Evolutionary conservation across 2,888 invertebrate genomes (phyloP), one percentile per base, ranked within the genome.

Genomic region (Bellardia pandia): DNA sequence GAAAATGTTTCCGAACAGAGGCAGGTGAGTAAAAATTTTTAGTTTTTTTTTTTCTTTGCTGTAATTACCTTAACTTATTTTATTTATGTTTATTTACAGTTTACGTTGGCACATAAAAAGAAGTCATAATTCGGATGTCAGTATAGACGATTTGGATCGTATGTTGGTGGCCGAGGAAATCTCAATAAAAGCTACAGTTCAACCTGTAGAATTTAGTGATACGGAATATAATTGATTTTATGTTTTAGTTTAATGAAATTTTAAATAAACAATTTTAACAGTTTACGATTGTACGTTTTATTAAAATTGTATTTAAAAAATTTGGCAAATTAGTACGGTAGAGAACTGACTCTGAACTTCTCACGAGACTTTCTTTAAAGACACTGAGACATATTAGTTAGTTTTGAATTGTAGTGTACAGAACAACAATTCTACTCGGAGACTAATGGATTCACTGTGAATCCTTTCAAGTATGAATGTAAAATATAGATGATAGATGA

Each of bases 101-200:
- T 75, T 90, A 56, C 88, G 88, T 62, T 88, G 85, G 83, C 90
- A 90, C 60, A 86, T 89, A 56, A 85, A 72, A 76, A 82, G 75
- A 23, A 33, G 33, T 13, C 89, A 90, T 68, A 51, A 62, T 58
- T 74, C 88, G 45, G 75, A 86, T n/a, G 84, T 88, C 48, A 77
- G 72, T 14, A 71, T 82, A 13, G 78, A 87, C 2, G 89, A 89
- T 64, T 33, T 90, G 71, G 86, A 88, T 77, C 68, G 87, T 16
- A 89, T 90, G 90, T 37, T 88, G 58, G 86, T 89, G 23, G 80
- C 82, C 3, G 71, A 88, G 11, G 75, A 85, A 69, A 82, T 81
- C 14, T 40, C 16, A 37, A 51, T 81, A 48, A 87, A 81, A 30
- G 74, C 85, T 64, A 23, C 72, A 74, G 40, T 64, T 5, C 74